These are phyloP conservation scores for Stenolophus ochropezus DNA, from an alignment of 2,888 invertebrate species.

Conservation along the genomic window DNA sequence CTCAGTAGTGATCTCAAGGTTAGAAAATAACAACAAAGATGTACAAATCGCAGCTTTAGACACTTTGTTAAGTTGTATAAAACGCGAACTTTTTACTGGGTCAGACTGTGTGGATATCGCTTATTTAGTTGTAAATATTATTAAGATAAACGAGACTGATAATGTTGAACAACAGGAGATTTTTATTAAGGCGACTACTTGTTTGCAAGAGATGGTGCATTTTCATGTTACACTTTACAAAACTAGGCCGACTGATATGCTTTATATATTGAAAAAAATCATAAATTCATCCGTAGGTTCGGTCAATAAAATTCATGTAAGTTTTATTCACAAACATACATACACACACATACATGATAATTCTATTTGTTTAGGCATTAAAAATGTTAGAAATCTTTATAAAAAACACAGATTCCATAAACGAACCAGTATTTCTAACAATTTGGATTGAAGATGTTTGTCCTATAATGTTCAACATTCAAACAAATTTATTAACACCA, in stretches of 20 bases:
- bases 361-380: conserved; percentile 24
- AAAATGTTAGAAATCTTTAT: background rate
- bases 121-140: background rate
- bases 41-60: background rate
- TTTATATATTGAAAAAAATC: conserved; percentile 2
- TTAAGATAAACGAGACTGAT: background rate
- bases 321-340: background rate
- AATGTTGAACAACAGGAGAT: conserved; percentile 35
- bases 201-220: background rate
- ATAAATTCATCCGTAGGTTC: background rate
- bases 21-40: background rate
- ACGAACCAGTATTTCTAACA: background rate
- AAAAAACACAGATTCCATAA: background rate
- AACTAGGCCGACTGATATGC: background rate
- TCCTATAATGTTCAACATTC: conserved; percentile 5
- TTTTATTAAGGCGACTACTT: conserved; percentile 11
- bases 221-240: conserved; percentile 10
- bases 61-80: background rate
- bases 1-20: background rate
- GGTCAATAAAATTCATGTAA: conserved; percentile 35
- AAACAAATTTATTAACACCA: background rate
- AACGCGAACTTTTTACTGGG: background rate
- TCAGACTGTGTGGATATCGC: background rate
- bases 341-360: background rate
- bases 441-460: conserved; percentile 4